These are phyloP conservation scores for Battus philenor DNA, from an alignment of 1,140 invertebrate species.

Conservation along the genomic window DNA sequence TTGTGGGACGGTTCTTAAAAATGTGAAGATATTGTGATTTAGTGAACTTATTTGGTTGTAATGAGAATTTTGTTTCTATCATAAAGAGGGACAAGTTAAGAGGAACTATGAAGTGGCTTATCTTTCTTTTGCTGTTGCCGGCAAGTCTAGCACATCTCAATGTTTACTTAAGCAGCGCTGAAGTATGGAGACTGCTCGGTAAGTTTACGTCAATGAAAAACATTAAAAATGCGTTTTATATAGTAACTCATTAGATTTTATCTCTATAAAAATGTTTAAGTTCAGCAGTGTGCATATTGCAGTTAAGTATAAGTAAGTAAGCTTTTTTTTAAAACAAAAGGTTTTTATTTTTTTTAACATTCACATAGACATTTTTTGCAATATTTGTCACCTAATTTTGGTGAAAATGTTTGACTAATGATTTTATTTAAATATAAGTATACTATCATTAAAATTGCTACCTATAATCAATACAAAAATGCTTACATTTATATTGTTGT, in stretches of 20 bases:
- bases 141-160: constrained; percentile 62
- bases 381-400: too few species aligned
- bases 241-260: neutral
- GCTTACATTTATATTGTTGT: too few species aligned
- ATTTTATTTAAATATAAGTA: too few species aligned
- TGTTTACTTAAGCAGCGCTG: constrained; percentile 66
- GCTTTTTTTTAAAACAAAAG: too few species aligned
- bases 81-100: constrained; percentile 8
- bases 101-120: constrained; percentile 55
- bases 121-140: constrained; percentile 50
- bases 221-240: neutral
- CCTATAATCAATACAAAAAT: too few species aligned
- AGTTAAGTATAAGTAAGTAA: too few species aligned
- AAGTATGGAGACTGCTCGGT: constrained; percentile 69
- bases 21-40: constrained; percentile 63
- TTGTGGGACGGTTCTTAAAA: constrained; percentile 63
- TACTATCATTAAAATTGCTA: too few species aligned
- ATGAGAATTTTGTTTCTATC: constrained; percentile 17
- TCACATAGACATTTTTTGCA: too few species aligned
- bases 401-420: too few species aligned
- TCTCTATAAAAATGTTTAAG: too few species aligned
- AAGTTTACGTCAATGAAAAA: constrained; percentile 31
- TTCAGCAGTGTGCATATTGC: too few species aligned
- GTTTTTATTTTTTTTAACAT: too few species aligned
- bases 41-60: constrained; percentile 36